Evolutionary conservation across 53 echinoderm and acorn worm species (phyloP).

Genomic region (Glandiceps talaboti): DNA sequence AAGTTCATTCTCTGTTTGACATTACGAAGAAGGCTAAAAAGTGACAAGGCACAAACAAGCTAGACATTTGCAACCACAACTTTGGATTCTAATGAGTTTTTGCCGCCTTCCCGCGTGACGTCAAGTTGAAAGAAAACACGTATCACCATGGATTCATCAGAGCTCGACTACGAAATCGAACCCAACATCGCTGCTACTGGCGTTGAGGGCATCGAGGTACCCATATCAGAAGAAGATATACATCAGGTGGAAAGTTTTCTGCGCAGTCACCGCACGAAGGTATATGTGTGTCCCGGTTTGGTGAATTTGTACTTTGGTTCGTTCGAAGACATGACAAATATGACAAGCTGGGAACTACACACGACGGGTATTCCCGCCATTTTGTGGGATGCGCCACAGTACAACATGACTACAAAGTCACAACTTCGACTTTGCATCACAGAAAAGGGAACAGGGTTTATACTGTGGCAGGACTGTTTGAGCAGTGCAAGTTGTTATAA

Average conservation of each 20-base stretch:
- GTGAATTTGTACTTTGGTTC: constrained; percentile 85
- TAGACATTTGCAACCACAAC: no score
- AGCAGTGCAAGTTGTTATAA: constrained; percentile 52
- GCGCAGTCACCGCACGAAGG: constrained; percentile 73
- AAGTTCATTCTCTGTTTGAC: no score
- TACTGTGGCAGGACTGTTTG: constrained; percentile 72
- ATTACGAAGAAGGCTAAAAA: no score
- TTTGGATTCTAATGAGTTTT: no score
- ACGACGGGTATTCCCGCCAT: constrained; percentile 87
- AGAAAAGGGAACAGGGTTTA: constrained; percentile 90
- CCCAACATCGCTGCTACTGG: no score
- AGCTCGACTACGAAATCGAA: no score
- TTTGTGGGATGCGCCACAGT: constrained; percentile 38
- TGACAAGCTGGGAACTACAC: constrained; percentile 84
- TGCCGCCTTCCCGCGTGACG: no score
- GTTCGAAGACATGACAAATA: constrained; percentile 73
- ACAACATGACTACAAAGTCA: constrained; percentile 15
- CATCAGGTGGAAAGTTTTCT: constrained; percentile 85
- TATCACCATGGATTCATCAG: no score
- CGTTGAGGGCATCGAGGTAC: no score
- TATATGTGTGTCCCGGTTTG: constrained; percentile 86
- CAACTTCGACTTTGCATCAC: constrained; percentile 57
- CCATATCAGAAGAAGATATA: constrained; percentile 66
- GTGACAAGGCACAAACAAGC: no score
- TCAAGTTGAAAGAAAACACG: no score